Evolutionary conservation across 2,888 invertebrate species (phyloP), one percentile per base, ranked within the genome.

Genomic region (Lasius fuliginosus): DNA sequence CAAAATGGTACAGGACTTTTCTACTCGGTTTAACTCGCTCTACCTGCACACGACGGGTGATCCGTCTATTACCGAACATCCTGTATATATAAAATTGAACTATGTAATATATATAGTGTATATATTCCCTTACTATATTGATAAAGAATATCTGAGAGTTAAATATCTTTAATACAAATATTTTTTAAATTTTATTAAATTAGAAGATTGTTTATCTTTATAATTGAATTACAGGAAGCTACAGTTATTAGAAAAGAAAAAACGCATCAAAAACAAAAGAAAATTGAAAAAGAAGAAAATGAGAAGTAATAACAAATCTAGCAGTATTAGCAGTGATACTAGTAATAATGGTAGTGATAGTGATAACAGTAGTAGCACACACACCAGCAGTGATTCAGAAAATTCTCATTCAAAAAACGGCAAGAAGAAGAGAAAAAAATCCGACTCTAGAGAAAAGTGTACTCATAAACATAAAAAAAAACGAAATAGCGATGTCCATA

Each of bases 231-330:
- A 58, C 93, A 96, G 96, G 89, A 97, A 97, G 94, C 94, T 97
- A 73, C 96, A 97, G 89, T 97, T 97, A 94, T 95, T 97, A 86
- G 97, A 97, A 88, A 96, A 95, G 88, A 96, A 95, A 88, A 96
- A 95, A 87, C 95, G 95, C 71, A 96, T 92, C 85, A 64, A 23
- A 9, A 67, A 69, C 73, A 91, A 83, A 83, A 90, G 83, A 46
- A 90, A 88, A 56, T 87, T 82, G 49, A 90, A 89, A 33, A 89
- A 89, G 77, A 87, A 83, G 64, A 90, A 62, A 53, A 42, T 74
- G 6, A 36, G 36, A 0, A 36, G 36, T 40, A 79, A 23, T 23
- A 90, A 62, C 11, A 87, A 49, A 15, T 64, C 33, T 36, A 86
- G 82, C 1, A 49, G 69, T 76, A 69, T 49, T 53, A 84, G 67